Evolutionary conservation across 2,797 vertebrate species (phyloP).

Genomic region (Smutsia temminckii): DNA sequence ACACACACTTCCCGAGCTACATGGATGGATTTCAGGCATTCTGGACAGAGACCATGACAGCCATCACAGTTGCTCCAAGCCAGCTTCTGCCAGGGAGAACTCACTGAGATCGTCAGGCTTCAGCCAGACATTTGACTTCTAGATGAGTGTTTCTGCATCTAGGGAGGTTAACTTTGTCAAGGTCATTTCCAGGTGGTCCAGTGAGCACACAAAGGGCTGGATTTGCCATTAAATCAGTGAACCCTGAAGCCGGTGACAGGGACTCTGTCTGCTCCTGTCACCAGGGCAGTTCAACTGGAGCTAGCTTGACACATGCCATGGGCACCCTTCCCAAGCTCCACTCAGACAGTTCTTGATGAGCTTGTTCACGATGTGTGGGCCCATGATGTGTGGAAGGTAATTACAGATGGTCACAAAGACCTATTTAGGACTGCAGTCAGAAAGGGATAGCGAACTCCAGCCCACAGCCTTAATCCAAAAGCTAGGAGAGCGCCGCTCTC

Average conservation of each 20-base stretch:
- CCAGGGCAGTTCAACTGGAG: background rate
- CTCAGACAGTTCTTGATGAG: background rate
- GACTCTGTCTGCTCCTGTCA: background rate
- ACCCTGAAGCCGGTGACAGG: too few relatives aligned
- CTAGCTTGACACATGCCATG: accelerated
- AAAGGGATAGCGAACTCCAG: background rate
- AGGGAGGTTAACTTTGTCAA: background rate
- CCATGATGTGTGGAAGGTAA: too few relatives aligned
- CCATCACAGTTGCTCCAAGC: background rate
- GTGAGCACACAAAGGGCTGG: background rate
- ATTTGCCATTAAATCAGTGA: background rate
- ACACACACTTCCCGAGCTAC: background rate
- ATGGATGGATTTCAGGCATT: background rate
- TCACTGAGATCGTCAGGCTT: background rate
- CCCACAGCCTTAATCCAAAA: background rate
- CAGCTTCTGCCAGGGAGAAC: background rate
- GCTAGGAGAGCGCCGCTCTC: background rate
- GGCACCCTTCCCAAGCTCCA: background rate
- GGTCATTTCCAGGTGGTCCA: background rate
- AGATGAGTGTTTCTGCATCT: background rate
- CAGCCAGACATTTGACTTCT: background rate
- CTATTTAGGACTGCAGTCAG: background rate
- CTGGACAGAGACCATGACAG: background rate
- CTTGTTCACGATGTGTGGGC: too few relatives aligned
- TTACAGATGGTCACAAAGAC: too few relatives aligned